Base-by-base conservation (phyloP, 2,113 vertebrate genomes). In the Irena cyanogastra region DNA sequence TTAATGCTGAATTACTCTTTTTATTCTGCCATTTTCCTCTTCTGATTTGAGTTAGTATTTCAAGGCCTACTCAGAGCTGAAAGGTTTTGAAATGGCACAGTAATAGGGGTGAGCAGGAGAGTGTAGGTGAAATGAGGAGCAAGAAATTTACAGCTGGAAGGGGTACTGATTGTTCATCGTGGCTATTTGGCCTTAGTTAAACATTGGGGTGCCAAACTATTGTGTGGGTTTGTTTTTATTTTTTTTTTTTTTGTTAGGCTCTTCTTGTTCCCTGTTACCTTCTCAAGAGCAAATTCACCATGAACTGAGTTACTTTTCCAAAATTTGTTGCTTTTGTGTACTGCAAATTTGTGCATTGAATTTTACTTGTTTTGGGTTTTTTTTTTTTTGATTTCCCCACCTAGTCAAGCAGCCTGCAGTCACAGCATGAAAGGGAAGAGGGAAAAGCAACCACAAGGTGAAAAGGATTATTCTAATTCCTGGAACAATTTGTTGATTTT, bases 401-500 rank as follows among this genome's bases (percentile, higher is more conserved):
- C 1, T 66, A 47, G 44, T 77, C 20, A 61, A 89, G 45, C 56
- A 89, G 42, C 42, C 45, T 88, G 35, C 41, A 39, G 47, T 90
- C 68, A 72, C 20, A 54, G 49, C 91, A 53, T 81, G 15, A 87
- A 87, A 89, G 61, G 37, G 28, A 82, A 65, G n/a, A 87, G 41
- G 33, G 26, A 71, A 84, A 83, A 85, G 13, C 31, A 64, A 41
- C 53, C 28, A 31, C 63, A 95, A 91, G 72, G 86, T 93, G 78
- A 90, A 88, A 94, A 80, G 31, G 14, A 5, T 74, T 94, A 83
- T 71, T 93, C 52, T 72, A 80, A 77, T 61, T 93, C 59, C 37
- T 87, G 56, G n/a, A 96, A 22, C 41, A 61, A 70, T 90, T 65
- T 93, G 61, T 87, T 89, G 76, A 66, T 82, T 80, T 94, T 93